Evolutionary conservation across 1,140 invertebrate species (phyloP).

Genomic region (Zaprionus kolodkinae): DNA sequence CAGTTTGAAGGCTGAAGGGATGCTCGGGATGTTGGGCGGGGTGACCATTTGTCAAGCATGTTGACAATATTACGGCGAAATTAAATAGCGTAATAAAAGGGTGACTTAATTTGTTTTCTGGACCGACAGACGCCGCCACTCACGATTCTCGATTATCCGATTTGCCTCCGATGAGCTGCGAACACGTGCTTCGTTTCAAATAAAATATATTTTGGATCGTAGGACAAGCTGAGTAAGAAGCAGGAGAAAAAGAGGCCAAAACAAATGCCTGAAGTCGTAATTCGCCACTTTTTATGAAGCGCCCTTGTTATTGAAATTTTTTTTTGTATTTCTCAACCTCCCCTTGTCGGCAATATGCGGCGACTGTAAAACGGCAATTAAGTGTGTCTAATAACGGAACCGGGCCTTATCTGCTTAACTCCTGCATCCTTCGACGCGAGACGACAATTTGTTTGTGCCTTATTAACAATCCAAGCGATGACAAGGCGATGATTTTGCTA

Average conservation of each 20-base stretch:
- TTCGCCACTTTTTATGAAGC: constrained; percentile 28
- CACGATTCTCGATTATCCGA: constrained; percentile 29
- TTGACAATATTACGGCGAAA: constrained; percentile 63
- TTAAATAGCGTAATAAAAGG: constrained; percentile 67
- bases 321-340: constrained; percentile 35
- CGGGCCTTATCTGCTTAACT: constrained; percentile 18
- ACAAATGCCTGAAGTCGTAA: not conserved
- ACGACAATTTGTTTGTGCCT: constrained; percentile 51
- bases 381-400: constrained; percentile 44
- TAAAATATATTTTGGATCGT: constrained; percentile 36
- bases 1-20: not conserved
- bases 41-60: constrained; percentile 47
- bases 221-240: not conserved
- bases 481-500: not conserved
- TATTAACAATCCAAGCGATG: constrained; percentile 43
- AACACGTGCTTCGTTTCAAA: constrained; percentile 61
- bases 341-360: constrained; percentile 26
- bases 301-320: constrained; percentile 44
- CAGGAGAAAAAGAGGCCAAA: not conserved
- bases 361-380: constrained; percentile 54
- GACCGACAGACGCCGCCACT: constrained; percentile 41
- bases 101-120: constrained; percentile 68
- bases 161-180: constrained; percentile 36
- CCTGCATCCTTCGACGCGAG: constrained; percentile 37
- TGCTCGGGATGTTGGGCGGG: not conserved